phyloP scores from a whole-genome alignment of 2,888 invertebrate genomes.

The Drosophila borealis region DNA sequence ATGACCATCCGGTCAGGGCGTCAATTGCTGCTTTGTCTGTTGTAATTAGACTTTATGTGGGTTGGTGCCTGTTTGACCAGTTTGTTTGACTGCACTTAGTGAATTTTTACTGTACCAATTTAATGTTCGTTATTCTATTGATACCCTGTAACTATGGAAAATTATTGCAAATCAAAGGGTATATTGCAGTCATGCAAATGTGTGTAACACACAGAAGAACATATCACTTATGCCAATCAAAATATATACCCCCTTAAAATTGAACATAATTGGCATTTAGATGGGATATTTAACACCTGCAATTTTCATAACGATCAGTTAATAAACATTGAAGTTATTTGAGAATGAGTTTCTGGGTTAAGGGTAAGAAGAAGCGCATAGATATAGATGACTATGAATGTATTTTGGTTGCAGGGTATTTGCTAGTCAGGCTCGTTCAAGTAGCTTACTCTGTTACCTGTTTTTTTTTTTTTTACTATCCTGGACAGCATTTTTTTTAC shows the following conservation, averaged over 20 bases:
- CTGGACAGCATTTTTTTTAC: not conserved
- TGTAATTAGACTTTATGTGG: conserved; percentile 23
- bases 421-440: not conserved
- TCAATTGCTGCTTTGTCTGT: conserved; percentile 57
- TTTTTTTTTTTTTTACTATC: not conserved
- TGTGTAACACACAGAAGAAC: too few species aligned
- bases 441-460: not conserved
- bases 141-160: not conserved
- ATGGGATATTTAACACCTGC: too few species aligned
- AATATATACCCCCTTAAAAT: too few species aligned
- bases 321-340: too few species aligned
- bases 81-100: conserved; percentile 17
- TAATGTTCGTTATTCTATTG: not conserved
- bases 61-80: conserved; percentile 17
- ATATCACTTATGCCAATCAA: too few species aligned
- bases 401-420: not conserved
- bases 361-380: too few species aligned
- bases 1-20: conserved; percentile 56
- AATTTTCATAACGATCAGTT: too few species aligned
- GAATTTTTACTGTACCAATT: conserved; percentile 14
- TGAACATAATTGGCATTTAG: too few species aligned
- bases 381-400: too few species aligned
- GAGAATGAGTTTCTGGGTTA: too few species aligned
- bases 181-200: too few species aligned
- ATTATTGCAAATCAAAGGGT: not conserved